These are phyloP conservation scores for Cephus pygmeus DNA, from an alignment of 2,888 invertebrate genomes.

Conservation along the genomic window DNA sequence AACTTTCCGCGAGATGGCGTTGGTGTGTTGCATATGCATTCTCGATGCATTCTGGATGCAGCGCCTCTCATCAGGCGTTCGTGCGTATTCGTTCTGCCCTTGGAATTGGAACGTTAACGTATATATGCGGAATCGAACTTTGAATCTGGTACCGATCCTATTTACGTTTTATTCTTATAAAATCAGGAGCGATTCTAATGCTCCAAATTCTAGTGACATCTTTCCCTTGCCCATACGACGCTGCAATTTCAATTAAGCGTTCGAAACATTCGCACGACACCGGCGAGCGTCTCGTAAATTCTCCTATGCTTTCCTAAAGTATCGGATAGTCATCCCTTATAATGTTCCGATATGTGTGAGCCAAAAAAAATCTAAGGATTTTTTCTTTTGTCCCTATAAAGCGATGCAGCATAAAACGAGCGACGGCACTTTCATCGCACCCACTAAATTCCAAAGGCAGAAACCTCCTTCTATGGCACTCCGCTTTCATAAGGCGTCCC, in stretches of 20 bases:
- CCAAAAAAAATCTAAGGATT: background rate
- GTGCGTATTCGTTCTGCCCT: background rate
- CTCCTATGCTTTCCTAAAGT: background rate
- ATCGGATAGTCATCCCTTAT: background rate
- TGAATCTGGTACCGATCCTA: background rate
- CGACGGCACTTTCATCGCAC: background rate
- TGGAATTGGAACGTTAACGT: background rate
- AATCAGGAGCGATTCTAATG: background rate
- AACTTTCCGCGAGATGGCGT: background rate
- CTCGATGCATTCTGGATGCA: background rate
- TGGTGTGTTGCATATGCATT: background rate
- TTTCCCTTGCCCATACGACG: background rate
- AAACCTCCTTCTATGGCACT: background rate
- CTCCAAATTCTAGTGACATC: background rate
- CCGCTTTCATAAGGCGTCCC: slow-evolving; percentile 2
- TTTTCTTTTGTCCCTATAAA: background rate
- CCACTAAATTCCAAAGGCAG: slow-evolving; percentile 7
- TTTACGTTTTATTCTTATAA: background rate
- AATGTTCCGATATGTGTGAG: background rate
- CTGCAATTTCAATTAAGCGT: background rate
- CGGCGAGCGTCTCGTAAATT: background rate
- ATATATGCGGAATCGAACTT: background rate
- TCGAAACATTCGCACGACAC: background rate
- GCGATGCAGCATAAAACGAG: background rate
- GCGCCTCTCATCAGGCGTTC: background rate